These are phyloP conservation scores for Leguminivora glycinivorella DNA, from an alignment of 1,140 invertebrate genomes.

Conservation along the genomic window DNA sequence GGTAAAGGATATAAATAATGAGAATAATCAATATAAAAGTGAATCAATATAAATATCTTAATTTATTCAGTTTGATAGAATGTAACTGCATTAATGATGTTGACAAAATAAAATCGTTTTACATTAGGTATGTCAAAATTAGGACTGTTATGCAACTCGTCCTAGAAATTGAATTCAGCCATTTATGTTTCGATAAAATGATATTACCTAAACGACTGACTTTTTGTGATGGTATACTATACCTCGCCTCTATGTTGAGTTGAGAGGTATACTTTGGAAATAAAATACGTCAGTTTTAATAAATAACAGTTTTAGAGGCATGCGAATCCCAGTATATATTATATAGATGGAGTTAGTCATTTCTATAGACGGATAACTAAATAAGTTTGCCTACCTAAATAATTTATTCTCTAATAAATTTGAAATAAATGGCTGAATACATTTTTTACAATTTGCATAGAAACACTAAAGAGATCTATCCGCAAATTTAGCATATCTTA, in stretches of 20 bases:
- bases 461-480: conserved; percentile 40
- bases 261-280: background rate
- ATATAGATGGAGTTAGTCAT: too few relatives aligned
- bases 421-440: conserved; percentile 10
- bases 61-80: conserved; percentile 73
- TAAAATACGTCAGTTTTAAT: background rate
- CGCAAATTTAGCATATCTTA: conserved; percentile 33
- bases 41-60: conserved; percentile 59
- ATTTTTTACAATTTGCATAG: conserved; percentile 30
- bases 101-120: conserved; percentile 55
- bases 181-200: background rate
- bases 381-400: background rate
- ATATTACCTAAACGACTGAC: background rate
- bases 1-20: background rate
- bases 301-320: background rate
- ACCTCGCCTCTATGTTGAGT: background rate
- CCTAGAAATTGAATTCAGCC: conserved; percentile 19
- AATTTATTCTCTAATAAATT: background rate
- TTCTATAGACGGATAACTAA: background rate
- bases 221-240: background rate
- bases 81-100: conserved; percentile 69
- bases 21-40: conserved; percentile 32
- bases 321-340: too few relatives aligned
- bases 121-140: conserved; percentile 51
- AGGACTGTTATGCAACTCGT: conserved; percentile 40